phyloP scores from a whole-genome alignment of 35 echinoderm and acorn worm genomes.

The Hemicentrotus pulcherrimus region DNA sequence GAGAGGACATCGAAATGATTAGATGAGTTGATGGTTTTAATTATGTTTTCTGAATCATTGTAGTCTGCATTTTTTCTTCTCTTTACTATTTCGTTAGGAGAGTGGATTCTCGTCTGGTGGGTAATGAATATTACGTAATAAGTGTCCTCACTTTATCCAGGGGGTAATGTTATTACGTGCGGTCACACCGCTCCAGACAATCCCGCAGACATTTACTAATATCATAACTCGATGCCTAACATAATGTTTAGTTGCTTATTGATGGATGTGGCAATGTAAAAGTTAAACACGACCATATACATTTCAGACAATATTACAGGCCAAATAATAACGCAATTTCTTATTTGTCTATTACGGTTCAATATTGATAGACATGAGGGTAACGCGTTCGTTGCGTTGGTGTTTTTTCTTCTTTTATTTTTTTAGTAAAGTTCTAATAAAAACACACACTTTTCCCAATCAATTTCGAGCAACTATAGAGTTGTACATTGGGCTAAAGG shows the following conservation, averaged over 20 bases:
- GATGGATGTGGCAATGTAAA: neutral
- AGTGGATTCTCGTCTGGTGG: neutral
- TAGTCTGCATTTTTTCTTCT: neutral
- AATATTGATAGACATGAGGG: neutral
- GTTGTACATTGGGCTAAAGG: too few relatives aligned
- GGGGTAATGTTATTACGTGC: neutral
- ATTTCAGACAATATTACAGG: neutral
- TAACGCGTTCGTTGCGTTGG: neutral
- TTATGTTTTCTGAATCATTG: constrained; percentile 6
- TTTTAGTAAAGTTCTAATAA: too few relatives aligned
- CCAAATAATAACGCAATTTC: neutral
- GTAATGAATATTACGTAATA: constrained; percentile 6
- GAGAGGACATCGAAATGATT: neutral
- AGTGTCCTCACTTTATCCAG: neutral
- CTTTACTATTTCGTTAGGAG: neutral
- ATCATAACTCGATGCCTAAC: neutral
- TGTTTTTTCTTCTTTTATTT: too few relatives aligned
- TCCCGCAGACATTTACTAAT: neutral
- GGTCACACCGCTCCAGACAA: neutral
- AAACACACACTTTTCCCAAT: too few relatives aligned
- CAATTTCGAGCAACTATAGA: too few relatives aligned
- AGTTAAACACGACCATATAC: neutral
- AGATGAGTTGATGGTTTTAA: constrained; percentile 2
- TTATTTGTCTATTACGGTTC: too few relatives aligned
- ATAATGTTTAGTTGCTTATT: neutral